Percentiles rank a stretch among this genome's conserved stretches.
These are phyloP conservation scores for Macaria notata DNA, from an alignment of 2,888 invertebrate species.

Conservation along the genomic window DNA sequence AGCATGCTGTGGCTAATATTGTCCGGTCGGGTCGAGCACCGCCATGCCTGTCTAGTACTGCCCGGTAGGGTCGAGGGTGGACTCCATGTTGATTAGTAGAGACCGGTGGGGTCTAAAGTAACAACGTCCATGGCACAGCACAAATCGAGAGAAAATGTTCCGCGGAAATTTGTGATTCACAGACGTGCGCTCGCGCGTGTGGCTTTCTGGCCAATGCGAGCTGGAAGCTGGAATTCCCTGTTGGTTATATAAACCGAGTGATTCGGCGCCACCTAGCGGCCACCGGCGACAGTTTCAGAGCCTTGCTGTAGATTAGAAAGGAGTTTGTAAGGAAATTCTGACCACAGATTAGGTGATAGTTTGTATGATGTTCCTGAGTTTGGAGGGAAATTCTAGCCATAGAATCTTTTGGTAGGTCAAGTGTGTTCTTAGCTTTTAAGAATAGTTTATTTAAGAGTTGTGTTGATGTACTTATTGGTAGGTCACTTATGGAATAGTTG, in stretches of 20 bases:
- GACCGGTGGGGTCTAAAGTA: conserved; percentile 75
- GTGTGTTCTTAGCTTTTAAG: too few species aligned
- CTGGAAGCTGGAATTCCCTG: conserved; percentile 43
- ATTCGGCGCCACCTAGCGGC: conserved; percentile 61
- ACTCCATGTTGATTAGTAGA: conserved; percentile 67
- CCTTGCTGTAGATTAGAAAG: not conserved
- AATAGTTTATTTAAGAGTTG: too few species aligned
- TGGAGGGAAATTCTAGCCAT: too few species aligned
- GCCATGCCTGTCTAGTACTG: conserved; percentile 58
- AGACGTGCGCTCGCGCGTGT: conserved; percentile 57
- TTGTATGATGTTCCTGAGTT: too few species aligned
- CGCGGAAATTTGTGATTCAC: conserved; percentile 37
- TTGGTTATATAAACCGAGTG: conserved; percentile 65
- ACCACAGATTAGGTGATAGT: too few species aligned
- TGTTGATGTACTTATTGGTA: too few species aligned
- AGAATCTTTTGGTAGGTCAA: too few species aligned
- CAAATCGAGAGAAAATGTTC: conserved; percentile 27
- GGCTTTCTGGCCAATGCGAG: conserved; percentile 69
- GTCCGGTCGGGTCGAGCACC: conserved; percentile 70
- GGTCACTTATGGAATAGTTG: too few species aligned
- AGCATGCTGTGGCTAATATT: conserved; percentile 65
- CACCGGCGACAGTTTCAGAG: conserved; percentile 51
- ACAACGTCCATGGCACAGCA: conserved; percentile 72
- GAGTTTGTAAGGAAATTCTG: too few species aligned
- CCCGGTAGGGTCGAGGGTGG: conserved; percentile 70